A percentile compares a stretch with the other conserved stretches of the same genome.
These are phyloP conservation scores for Zoanthus sansibaricus DNA, from an alignment of 92 coral and sea anemone genomes.

Conservation along the genomic window DNA sequence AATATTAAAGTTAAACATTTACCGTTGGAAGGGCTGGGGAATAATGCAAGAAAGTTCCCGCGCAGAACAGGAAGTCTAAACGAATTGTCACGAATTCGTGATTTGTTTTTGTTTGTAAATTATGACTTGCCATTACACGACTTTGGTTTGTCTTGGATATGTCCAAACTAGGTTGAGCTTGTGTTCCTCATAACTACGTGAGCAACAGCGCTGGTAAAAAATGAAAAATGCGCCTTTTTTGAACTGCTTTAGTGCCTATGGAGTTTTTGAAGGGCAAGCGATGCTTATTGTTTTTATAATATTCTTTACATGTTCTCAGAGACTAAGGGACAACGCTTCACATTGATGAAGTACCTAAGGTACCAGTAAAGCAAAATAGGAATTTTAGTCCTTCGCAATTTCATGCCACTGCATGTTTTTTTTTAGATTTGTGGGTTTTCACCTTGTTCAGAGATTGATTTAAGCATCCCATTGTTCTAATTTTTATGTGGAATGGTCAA, in stretches of 20 bases:
- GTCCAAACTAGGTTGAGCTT: slow-evolving; percentile 15
- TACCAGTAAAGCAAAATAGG: not conserved
- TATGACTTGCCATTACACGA: slow-evolving; percentile 22
- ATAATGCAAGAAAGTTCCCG: not conserved
- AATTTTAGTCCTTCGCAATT: not conserved
- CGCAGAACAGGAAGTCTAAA: slow-evolving; percentile 50
- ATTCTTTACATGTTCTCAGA: not conserved
- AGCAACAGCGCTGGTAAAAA: not conserved
- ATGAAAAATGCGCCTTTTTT: not conserved
- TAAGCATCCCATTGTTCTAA: not conserved
- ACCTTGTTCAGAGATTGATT: not conserved
- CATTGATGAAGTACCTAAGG: not conserved
- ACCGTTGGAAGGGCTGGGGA: not conserved
- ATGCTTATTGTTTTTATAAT: not conserved
- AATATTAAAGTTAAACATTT: not conserved
- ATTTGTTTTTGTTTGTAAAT: not conserved
- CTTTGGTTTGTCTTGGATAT: slow-evolving; percentile 16
- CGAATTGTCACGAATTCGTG: slow-evolving; percentile 28
- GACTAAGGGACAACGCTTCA: not conserved
- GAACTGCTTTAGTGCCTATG: too few species aligned
- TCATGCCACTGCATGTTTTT: not conserved
- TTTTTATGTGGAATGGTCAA: not conserved
- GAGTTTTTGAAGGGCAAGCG: not conserved
- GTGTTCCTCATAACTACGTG: not conserved
- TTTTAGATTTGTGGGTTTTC: not conserved